Evolutionary conservation across 2,113 vertebrate species (phyloP).

Genomic region (Pteruthius melanotis): DNA sequence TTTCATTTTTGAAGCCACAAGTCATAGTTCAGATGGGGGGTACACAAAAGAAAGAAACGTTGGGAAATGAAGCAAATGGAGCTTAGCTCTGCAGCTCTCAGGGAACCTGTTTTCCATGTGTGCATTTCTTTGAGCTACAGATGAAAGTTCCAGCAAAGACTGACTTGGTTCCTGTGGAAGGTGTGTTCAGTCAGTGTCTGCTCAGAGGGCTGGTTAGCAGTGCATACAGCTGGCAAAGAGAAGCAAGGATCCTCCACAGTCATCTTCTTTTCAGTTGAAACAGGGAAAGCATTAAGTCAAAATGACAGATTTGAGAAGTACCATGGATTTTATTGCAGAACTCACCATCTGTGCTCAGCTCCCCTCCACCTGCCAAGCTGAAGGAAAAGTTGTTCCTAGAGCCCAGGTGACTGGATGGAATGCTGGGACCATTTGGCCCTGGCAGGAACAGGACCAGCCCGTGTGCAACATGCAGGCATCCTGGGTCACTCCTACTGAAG

Average conservation of each 20-base stretch:
- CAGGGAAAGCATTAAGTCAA: neutral
- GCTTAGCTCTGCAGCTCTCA: neutral
- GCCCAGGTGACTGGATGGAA: neutral
- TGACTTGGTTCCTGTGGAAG: neutral
- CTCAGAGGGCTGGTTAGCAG: neutral
- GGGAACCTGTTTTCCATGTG: neutral
- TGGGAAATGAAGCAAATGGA: neutral
- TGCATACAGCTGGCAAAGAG: neutral
- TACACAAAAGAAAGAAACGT: neutral
- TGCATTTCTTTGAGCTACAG: neutral
- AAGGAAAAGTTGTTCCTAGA: neutral
- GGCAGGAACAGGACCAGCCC: neutral
- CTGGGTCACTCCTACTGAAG: fast-evolving
- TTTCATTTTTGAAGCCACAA: neutral
- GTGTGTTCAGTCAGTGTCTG: neutral
- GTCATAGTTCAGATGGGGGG: neutral
- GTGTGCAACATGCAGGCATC: fast-evolving
- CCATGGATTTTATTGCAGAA: neutral
- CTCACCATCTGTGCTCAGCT: neutral
- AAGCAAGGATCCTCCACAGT: neutral
- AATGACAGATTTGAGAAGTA: neutral
- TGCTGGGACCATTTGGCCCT: neutral
- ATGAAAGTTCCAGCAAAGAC: neutral
- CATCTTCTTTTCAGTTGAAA: neutral
- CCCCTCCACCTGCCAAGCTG: neutral